Evolutionary conservation across 1,140 invertebrate species (phyloP), one percentile per base, ranked within the genome.

Genomic region (Formica selysi): DNA sequence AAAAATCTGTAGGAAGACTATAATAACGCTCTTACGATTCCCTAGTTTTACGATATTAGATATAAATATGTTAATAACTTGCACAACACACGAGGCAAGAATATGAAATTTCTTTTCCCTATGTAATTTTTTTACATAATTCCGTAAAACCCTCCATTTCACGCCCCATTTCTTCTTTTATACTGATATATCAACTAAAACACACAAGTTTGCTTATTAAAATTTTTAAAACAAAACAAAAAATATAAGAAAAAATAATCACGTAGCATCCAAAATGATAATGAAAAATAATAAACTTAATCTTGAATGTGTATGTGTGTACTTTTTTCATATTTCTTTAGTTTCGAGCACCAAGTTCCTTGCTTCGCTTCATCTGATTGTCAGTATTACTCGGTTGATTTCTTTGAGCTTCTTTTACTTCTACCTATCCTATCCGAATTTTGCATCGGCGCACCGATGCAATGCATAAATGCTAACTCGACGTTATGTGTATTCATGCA

Each of bases 401-500:
- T 29, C 44, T 44, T 76, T 38, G 26, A 76, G 62, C 26, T 76
- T 67, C 36, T 38, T 79, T 67, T 7, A 2, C 4, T 51, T 19
- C 48, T 5, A 19, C 3, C 13, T 48, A 48, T 19, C 13, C 10
- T 54, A 19, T 54, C 19, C n/a, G 65, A 29, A 70, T 80, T 80
- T 80, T 10, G 32, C 36, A 54, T 57, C 44, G 44, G 8, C 8
- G 13, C 76, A 79, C 19, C 32, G 44, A 57, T 80, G 64, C 64
- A 65, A 57, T 80, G 64, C 64, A 65, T 80, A 80, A 80, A 80
- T 36, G 64, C 44, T 70, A 68, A 80, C 76, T 70, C 32, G 64
- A 10, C 76, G 16, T 13, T 80, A n/a, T 22, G 5, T 54, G 22
- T 44, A 32, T 61, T 70, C n/a, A 44, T n/a, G 44, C 64, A 80